phyloP scores from a whole-genome alignment of 2,888 invertebrate genomes.

The Byasa hedistus region DNA sequence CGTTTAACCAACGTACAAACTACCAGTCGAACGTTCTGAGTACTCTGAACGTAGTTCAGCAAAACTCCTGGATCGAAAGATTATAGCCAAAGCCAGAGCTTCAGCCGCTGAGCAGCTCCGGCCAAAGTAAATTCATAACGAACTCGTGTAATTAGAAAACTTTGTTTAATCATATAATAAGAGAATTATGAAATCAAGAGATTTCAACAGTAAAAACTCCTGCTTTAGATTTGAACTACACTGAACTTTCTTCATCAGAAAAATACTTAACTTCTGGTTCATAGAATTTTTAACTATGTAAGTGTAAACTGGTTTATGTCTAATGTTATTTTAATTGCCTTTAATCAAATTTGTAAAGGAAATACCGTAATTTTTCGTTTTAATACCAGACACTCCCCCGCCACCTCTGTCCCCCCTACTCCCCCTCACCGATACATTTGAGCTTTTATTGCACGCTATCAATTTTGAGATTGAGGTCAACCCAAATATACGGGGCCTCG shows the following conservation, averaged over 20 bases:
- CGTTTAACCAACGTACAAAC: conserved; percentile 56
- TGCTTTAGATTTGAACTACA: too few species aligned
- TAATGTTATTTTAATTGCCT: background rate
- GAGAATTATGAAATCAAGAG: too few species aligned
- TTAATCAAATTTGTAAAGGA: conserved; percentile 1
- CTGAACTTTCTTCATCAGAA: too few species aligned
- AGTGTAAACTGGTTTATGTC: too few species aligned
- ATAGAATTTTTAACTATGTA: too few species aligned
- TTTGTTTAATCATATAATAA: too few species aligned
- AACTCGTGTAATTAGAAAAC: too few species aligned
- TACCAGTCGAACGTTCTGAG: conserved; percentile 68
- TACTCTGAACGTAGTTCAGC: conserved; percentile 66
- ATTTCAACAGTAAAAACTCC: too few species aligned
- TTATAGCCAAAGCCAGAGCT: conserved; percentile 60
- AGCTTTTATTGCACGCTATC: conserved; percentile 48
- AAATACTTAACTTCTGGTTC: too few species aligned
- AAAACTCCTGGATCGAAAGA: conserved; percentile 55
- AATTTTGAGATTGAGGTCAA: conserved; percentile 49
- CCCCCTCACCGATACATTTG: conserved; percentile 33
- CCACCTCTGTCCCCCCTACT: too few species aligned
- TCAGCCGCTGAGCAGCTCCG: conserved; percentile 30
- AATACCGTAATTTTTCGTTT: conserved; percentile 2
- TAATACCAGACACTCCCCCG: conserved; percentile 10
- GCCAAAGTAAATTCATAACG: too few species aligned
- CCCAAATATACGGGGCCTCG: conserved; percentile 32